phyloP scores from a whole-genome alignment of 2,888 invertebrate genomes.

The Mesopsocus fuscifrons region DNA sequence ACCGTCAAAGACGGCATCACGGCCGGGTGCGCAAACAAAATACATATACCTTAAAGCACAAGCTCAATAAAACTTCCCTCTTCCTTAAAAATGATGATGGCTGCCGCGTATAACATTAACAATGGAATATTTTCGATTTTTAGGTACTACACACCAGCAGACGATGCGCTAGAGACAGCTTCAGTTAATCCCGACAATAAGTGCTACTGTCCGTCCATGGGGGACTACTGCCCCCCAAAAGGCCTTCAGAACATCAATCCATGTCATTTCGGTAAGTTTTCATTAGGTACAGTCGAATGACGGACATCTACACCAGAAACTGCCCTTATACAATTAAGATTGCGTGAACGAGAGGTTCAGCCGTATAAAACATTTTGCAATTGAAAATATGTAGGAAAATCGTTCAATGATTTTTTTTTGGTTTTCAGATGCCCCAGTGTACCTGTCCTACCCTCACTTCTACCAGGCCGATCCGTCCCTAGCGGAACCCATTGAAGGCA shows the following conservation, averaged over 20 bases:
- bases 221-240: constrained; percentile 42
- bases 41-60: too few relatives aligned
- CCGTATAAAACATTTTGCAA: too few relatives aligned
- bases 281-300: too few relatives aligned
- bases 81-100: too few relatives aligned
- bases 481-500: constrained; percentile 45
- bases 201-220: constrained; percentile 53
- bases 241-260: constrained; percentile 75
- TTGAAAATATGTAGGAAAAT: too few relatives aligned
- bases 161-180: constrained; percentile 40
- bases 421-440: constrained; percentile 61
- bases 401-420: constrained; percentile 15
- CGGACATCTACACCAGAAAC: too few relatives aligned
- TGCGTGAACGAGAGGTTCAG: too few relatives aligned
- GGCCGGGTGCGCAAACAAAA: too few relatives aligned
- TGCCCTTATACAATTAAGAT: too few relatives aligned
- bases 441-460: constrained; percentile 78
- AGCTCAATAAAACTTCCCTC: too few relatives aligned
- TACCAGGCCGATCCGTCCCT: constrained; percentile 56
- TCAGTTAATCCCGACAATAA: constrained; percentile 45
- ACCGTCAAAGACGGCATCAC: constrained; percentile 46
- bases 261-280: constrained; percentile 57
- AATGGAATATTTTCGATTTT: neutral
- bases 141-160: constrained; percentile 41
- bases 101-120: too few relatives aligned